Evolutionary conservation across 92 coral and sea anemone species (phyloP).

Genomic region (Desmophyllum pertusum): DNA sequence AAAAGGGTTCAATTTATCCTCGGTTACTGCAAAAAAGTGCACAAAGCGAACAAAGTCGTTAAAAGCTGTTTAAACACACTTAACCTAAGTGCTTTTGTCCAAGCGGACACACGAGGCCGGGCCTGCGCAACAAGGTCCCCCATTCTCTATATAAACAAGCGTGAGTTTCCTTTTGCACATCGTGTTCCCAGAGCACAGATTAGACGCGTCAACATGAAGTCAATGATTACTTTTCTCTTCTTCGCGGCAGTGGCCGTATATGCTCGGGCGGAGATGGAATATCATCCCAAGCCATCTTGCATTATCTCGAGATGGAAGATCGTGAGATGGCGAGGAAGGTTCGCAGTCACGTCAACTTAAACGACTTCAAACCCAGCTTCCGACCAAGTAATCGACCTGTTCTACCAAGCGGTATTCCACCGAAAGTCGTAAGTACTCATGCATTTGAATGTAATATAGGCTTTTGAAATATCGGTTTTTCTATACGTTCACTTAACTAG

Average conservation of each 20-base stretch:
- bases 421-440: constrained; percentile 13
- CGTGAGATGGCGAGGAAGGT: constrained; percentile 17
- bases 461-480: too few relatives aligned
- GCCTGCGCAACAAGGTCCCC: not conserved
- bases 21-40: not conserved
- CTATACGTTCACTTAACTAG: too few relatives aligned
- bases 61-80: constrained; percentile 26
- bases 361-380: not conserved
- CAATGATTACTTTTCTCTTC: constrained; percentile 20
- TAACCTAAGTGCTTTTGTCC: not conserved
- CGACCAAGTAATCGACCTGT: not conserved
- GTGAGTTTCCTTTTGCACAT: constrained; percentile 1
- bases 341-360: not conserved
- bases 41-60: not conserved
- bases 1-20: not conserved
- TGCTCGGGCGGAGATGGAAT: constrained; percentile 11
- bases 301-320: constrained; percentile 40
- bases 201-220: constrained; percentile 27
- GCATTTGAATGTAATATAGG: too few relatives aligned
- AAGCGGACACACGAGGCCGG: not conserved
- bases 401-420: not conserved
- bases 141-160: constrained; percentile 16
- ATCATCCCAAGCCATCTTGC: constrained; percentile 41
- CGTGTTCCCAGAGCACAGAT: constrained; percentile 11
- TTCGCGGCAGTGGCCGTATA: constrained; percentile 13